phyloP scores from a whole-genome alignment of 1,140 invertebrate genomes.

The Bilobella aurantiaca region DNA sequence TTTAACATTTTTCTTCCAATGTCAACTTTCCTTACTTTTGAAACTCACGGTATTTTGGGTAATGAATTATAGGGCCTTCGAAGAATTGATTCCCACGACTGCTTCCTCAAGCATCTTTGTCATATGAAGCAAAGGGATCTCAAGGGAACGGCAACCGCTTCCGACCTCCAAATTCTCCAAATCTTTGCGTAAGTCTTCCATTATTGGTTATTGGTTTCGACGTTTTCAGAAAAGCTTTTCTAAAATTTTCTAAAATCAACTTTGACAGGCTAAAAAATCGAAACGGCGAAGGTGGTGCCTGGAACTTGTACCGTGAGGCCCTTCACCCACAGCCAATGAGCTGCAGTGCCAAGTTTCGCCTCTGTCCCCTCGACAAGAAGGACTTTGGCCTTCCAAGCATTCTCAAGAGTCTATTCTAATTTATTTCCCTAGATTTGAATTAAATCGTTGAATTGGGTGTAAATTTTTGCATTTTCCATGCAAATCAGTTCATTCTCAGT shows the following conservation, averaged over 20 bases:
- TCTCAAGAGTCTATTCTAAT: conserved; percentile 23
- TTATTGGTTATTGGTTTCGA: background rate
- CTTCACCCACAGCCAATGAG: conserved; percentile 23
- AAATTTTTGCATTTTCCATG: background rate
- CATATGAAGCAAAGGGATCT: conserved; percentile 28
- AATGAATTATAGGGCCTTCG: conserved; percentile 18
- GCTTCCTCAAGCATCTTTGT: conserved; percentile 31
- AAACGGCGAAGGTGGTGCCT: background rate
- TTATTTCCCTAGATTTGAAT: background rate
- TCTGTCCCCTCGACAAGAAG: conserved; percentile 23
- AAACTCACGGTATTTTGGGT: background rate
- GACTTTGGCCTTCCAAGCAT: conserved; percentile 19
- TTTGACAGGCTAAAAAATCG: background rate
- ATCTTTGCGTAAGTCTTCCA: background rate
- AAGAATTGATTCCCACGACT: conserved; percentile 30
- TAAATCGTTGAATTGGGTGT: too few species aligned
- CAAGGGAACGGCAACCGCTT: conserved; percentile 11
- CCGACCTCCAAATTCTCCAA: conserved; percentile 17
- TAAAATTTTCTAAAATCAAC: background rate
- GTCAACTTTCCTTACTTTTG: background rate
- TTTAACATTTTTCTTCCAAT: background rate
- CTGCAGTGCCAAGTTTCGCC: conserved; percentile 23
- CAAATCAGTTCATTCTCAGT: background rate
- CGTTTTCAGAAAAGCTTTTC: background rate
- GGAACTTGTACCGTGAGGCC: conserved; percentile 29